Conservation (phyloP, 2,113 vertebrate genomes). For the Petrocephalus microphthalmus region DNA sequence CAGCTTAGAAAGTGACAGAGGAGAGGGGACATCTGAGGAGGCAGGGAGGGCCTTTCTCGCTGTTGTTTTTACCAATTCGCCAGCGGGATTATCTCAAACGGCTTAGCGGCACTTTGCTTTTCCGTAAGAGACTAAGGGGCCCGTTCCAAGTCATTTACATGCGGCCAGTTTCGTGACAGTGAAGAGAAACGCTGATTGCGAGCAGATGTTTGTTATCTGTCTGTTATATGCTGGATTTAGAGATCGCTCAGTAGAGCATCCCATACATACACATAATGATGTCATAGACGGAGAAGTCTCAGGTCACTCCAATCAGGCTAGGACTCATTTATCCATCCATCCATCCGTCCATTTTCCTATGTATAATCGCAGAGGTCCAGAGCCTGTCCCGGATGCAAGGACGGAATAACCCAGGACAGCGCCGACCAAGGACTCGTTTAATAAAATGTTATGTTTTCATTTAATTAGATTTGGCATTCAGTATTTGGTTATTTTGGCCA, state of each 20-base stretch:
- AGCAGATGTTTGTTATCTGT: not conserved
- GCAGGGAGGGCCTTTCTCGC: not conserved
- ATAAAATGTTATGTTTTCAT: not conserved
- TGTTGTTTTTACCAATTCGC: not conserved
- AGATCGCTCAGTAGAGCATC: not conserved
- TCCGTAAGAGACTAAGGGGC: not conserved
- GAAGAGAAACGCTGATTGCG: not conserved
- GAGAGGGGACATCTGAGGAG: not conserved
- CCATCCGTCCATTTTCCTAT: not conserved
- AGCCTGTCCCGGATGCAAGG: not conserved
- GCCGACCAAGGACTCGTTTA: not conserved
- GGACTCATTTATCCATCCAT: not conserved
- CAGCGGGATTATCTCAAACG: not conserved
- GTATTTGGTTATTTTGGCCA: not conserved
- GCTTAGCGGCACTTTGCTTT: not conserved
- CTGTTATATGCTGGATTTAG: not conserved
- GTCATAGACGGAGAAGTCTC: not conserved
- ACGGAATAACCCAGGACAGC: not conserved
- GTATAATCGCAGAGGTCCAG: not conserved
- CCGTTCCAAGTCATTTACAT: not conserved
- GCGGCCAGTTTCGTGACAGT: not conserved
- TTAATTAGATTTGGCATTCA: not conserved
- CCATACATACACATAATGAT: not conserved
- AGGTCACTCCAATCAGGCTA: not conserved
- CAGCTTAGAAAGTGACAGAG: not conserved